These are phyloP conservation scores for Macrosteles quadrilineatus DNA, from an alignment of 1,140 invertebrate genomes.

Conservation along the genomic window DNA sequence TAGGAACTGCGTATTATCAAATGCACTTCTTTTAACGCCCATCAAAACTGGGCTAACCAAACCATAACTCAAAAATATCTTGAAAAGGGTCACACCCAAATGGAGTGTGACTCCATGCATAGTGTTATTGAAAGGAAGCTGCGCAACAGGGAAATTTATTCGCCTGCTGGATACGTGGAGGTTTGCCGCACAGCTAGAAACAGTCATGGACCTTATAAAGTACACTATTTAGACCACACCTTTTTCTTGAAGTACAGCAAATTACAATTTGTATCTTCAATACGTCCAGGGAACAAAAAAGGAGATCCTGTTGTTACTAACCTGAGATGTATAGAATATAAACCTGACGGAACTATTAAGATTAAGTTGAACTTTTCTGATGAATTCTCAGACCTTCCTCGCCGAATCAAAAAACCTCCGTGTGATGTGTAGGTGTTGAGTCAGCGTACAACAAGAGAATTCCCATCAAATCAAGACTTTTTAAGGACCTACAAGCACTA, in stretches of 20 bases:
- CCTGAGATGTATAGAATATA: conserved; percentile 34
- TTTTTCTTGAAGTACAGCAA: conserved; percentile 35
- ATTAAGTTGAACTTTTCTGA: conserved; percentile 34
- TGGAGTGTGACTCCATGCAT: no score
- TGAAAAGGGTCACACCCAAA: conserved; percentile 41
- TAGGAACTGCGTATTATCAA: conserved; percentile 42
- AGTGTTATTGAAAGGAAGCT: conserved; percentile 33
- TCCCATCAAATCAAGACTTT: conserved; percentile 31
- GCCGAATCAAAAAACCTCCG: no score
- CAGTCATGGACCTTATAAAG: conserved; percentile 33
- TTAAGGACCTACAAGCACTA: conserved; percentile 29
- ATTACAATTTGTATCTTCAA: conserved; percentile 15
- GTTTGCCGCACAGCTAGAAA: conserved; percentile 31
- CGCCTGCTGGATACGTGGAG: conserved; percentile 34
- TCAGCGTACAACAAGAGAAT: no score
- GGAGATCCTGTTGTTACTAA: conserved; percentile 37
- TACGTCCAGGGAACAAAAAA: conserved; percentile 32
- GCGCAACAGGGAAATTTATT: conserved; percentile 34
- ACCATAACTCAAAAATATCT: conserved; percentile 45
- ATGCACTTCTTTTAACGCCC: conserved; percentile 38
- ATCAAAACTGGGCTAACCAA: conserved; percentile 31
- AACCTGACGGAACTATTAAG: conserved; percentile 31
- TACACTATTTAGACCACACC: conserved; percentile 28
- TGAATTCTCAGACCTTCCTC: conserved; percentile 10
- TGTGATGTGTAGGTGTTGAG: no score